Conservation (phyloP, 1,140 invertebrate species). For the Gryon sp. region DNA sequence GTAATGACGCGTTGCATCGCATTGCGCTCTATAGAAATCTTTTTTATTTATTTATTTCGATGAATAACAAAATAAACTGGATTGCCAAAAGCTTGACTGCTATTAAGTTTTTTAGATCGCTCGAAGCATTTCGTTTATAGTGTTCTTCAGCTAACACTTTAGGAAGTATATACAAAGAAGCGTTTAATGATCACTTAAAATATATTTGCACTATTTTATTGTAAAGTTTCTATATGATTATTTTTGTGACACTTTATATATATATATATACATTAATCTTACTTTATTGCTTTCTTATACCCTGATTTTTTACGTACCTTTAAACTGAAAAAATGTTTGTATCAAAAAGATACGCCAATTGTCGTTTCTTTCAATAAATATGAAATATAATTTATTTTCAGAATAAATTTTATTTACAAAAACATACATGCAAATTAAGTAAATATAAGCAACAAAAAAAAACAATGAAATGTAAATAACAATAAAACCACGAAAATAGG, state of each 20-base stretch:
- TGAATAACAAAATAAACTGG: conserved; percentile 45
- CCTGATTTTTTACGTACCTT: conserved; percentile 22
- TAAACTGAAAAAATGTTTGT: conserved; percentile 14
- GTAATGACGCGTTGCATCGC: conserved; percentile 50
- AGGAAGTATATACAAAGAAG: conserved; percentile 1
- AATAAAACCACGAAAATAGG: too few relatives aligned
- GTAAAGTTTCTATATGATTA: conserved; percentile 48
- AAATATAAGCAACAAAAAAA: too few relatives aligned
- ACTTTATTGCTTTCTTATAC: conserved; percentile 40
- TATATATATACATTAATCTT: background rate
- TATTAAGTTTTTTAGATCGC: conserved; percentile 51
- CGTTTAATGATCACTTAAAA: conserved; percentile 50
- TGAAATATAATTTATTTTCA: too few relatives aligned
- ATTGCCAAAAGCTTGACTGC: conserved; percentile 62
- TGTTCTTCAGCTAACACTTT: conserved; percentile 49
- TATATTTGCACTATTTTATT: conserved; percentile 58
- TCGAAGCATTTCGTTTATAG: conserved; percentile 59
- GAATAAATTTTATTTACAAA: too few relatives aligned
- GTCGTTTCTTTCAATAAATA: too few relatives aligned
- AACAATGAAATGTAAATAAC: too few relatives aligned
- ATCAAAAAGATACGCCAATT: background rate
- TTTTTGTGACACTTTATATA: conserved; percentile 25
- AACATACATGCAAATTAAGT: too few relatives aligned
- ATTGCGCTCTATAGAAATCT: conserved; percentile 49
- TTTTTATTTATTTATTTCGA: conserved; percentile 38